Percentiles rank a stretch among this genome's conserved stretches.
Conservation (phyloP, 2,888 invertebrate species). For the Cerceris rybyensis region DNA sequence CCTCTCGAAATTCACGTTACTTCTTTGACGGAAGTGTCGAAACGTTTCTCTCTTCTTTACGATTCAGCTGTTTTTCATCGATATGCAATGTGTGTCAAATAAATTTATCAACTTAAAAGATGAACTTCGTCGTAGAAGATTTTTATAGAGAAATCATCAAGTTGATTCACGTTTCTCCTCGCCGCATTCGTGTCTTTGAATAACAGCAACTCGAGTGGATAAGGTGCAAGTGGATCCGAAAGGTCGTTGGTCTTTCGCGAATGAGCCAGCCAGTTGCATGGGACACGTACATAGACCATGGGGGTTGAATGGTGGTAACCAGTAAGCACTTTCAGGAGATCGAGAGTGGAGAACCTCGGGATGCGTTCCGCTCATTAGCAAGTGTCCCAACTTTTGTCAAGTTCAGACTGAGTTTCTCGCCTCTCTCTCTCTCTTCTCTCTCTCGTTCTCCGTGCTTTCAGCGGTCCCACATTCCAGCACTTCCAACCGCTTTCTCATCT, state of each 20-base stretch:
- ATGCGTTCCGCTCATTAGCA: slow-evolving; percentile 77
- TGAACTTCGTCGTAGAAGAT: background rate
- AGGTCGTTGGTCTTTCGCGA: slow-evolving; percentile 53
- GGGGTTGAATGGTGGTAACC: slow-evolving; percentile 56
- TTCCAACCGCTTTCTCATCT: slow-evolving; percentile 38
- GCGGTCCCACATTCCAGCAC: slow-evolving; percentile 13
- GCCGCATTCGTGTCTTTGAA: background rate
- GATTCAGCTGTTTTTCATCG: background rate
- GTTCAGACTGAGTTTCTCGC: slow-evolving; percentile 58
- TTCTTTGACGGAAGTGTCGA: background rate
- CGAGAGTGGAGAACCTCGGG: slow-evolving; percentile 43
- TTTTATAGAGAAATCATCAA: background rate
- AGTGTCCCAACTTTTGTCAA: slow-evolving; percentile 75
- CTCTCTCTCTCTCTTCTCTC: background rate
- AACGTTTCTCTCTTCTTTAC: background rate
- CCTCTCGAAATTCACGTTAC: slow-evolving; percentile 11
- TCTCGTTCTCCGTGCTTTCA: background rate
- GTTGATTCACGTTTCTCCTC: slow-evolving; percentile 1
- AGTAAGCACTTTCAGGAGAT: slow-evolving; percentile 56
- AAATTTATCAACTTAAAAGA: background rate
- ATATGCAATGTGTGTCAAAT: too few species aligned
- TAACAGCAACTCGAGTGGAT: background rate
- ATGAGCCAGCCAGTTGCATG: slow-evolving; percentile 51
- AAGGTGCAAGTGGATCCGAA: slow-evolving; percentile 27
- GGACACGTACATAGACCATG: slow-evolving; percentile 60